Base-by-base conservation (phyloP, 2,888 invertebrate genomes). In the Ochropleura plecta region DNA sequence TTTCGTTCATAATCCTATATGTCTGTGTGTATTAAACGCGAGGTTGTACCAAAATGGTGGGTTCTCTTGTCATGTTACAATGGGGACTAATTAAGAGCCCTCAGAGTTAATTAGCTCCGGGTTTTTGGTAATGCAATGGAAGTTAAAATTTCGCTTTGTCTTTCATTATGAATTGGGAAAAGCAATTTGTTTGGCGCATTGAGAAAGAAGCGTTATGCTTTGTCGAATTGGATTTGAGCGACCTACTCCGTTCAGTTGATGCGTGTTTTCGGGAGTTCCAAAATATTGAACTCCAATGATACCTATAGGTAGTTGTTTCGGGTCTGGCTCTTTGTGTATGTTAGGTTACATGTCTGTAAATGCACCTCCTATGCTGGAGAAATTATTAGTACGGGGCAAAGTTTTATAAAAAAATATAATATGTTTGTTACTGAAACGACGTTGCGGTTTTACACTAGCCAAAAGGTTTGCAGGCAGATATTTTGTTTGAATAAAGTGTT, bases 61-160 rank as follows among this genome's bases (percentile, higher is more conserved):
- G 94, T 91, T 93, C 90, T 89, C 93, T 92, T 95, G 95, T 95
- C 95, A 94, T 92, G 92, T 92, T 94, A 95, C 96, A 95, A 96
- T 95, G 92, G 94, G 91, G 94, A 95, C 95, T 96, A 96, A 96
- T 96, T 95, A 96, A 95, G 94, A 93, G 92, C 92, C 92, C 92
- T 90, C 91, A 82, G 83, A 90, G 92, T 93, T 95, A 96, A 96
- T 96, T 94, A 95, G 92, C 92, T 92, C 91, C 88, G 89, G 92
- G 91, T 91, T 93, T 93, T 90, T 82, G 91, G 92, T 92, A 90
- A 92, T 91, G 91, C 91, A 88, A 90, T 89, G 88, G 83, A 87
- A 90, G 89, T 87, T 87, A 89, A 86, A 91, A 90, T 92, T 92
- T 90, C 84, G 91, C 91, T 94, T 94, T 94, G 93, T 94, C 93